Evolutionary conservation across 2,888 invertebrate genomes (phyloP).

Genomic region (Cheilosia pagana): DNA sequence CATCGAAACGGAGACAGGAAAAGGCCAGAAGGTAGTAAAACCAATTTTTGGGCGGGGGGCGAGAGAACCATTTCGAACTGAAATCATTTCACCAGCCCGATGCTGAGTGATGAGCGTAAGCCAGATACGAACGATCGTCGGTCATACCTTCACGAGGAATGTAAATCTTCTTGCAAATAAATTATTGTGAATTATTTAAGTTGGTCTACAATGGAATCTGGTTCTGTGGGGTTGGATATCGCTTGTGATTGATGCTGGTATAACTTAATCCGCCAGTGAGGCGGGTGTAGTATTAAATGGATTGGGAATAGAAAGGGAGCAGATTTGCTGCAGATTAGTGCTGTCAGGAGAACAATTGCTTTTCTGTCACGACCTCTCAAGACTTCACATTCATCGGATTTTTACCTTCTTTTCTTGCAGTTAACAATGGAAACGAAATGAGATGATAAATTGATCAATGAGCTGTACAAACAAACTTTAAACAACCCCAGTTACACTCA

Average conservation of each 20-base stretch:
- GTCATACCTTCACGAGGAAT: conserved; percentile 21
- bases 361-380: too few relatives aligned
- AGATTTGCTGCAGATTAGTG: too few relatives aligned
- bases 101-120: conserved; percentile 40
- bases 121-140: neutral
- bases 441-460: too few relatives aligned
- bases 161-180: conserved; percentile 34
- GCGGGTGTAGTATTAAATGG: too few relatives aligned
- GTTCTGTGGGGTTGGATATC: neutral
- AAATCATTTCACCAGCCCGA: neutral
- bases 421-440: too few relatives aligned
- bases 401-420: too few relatives aligned
- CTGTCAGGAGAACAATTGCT: too few relatives aligned
- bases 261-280: neutral
- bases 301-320: too few relatives aligned
- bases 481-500: too few relatives aligned
- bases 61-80: conserved; percentile 4
- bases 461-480: too few relatives aligned
- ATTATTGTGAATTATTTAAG: conserved; percentile 30
- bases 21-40: neutral
- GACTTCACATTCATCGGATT: too few relatives aligned
- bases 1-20: neutral
- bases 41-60: neutral
- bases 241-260: conserved; percentile 35
- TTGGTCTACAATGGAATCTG: neutral